Evolutionary conservation across 1,140 invertebrate genomes (phyloP), one percentile per base, ranked within the genome.

Genomic region (Orussus abietinus): DNA sequence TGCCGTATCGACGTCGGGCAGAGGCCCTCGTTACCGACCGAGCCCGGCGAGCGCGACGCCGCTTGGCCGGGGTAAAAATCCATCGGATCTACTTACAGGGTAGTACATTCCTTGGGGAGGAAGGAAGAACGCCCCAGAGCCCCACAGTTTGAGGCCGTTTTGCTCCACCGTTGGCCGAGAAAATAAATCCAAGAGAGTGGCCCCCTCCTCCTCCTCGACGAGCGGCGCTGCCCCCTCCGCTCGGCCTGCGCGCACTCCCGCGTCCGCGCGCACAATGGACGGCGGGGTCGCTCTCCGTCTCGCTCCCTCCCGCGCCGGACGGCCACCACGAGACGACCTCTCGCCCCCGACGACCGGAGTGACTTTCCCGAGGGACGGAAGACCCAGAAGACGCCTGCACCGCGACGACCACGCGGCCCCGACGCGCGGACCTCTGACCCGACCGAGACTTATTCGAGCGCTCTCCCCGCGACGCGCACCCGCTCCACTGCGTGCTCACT

Each of bases 101-200:
- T 90, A 91, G 78, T 90, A 91, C 82, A 90, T 87, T 81, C 87
- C 87, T 83, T 90, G 87, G 74, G 86, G 85, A 82, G 87, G 85
- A 82, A 91, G 84, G 77, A 90, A 88, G 80, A 88, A 90, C 75
- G 86, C 85, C 77, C 87, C 87, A 79, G 88, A 86, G 78, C 87
- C 86, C 88, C 88, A 91, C 87, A 91, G 87, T 82, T 90, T 90
- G 88, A 83, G 81, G 81, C 85, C 82, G 85, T 82, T 84, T 80
- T 79, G 66, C 69, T 72, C 66, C 64, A 71, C 66, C 45, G 66
- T 69, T 63, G 63, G 55, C 48, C 45, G 55, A 69, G 49, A 61
- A 59, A 68, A 61, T 38, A 53, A 57, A 63, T 55, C 50, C 52
- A 38, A 55, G n/a, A n/a, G n/a, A n/a, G n/a, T n/a, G 51, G 52